These are phyloP conservation scores for Acromyrmex charruanus DNA, from an alignment of 1,140 invertebrate species.

Conservation along the genomic window DNA sequence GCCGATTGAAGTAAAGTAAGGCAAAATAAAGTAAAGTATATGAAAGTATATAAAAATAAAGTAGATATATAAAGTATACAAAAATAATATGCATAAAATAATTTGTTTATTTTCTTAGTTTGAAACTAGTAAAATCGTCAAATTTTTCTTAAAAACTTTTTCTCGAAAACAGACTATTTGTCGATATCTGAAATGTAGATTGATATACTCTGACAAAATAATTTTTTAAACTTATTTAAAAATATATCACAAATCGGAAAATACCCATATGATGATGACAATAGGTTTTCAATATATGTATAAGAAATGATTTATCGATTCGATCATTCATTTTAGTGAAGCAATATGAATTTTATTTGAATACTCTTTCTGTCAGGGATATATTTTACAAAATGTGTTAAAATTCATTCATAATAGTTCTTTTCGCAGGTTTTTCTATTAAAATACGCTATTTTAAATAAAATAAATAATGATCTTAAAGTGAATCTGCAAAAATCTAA, in stretches of 20 bases:
- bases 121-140: too few species aligned
- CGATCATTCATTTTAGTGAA: slow-evolving; percentile 55
- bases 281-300: neutral
- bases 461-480: slow-evolving; percentile 1
- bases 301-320: slow-evolving; percentile 67
- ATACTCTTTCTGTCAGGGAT: too few species aligned
- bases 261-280: slow-evolving; percentile 34
- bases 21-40: too few species aligned
- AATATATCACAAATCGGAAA: slow-evolving; percentile 15
- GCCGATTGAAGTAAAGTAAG: too few species aligned
- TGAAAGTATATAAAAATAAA: too few species aligned
- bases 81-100: too few species aligned
- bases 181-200: neutral
- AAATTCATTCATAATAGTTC: slow-evolving; percentile 61
- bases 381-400: slow-evolving; percentile 41
- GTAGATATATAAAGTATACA: too few species aligned
- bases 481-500: slow-evolving; percentile 65
- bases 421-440: slow-evolving; percentile 67
- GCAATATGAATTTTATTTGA: too few species aligned
- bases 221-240: slow-evolving; percentile 6
- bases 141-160: neutral
- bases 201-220: neutral
- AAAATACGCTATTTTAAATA: slow-evolving; percentile 16
- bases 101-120: too few species aligned
- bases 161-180: neutral